Evolutionary conservation across 2,888 invertebrate species (phyloP).

Genomic region (Myathropa florea): DNA sequence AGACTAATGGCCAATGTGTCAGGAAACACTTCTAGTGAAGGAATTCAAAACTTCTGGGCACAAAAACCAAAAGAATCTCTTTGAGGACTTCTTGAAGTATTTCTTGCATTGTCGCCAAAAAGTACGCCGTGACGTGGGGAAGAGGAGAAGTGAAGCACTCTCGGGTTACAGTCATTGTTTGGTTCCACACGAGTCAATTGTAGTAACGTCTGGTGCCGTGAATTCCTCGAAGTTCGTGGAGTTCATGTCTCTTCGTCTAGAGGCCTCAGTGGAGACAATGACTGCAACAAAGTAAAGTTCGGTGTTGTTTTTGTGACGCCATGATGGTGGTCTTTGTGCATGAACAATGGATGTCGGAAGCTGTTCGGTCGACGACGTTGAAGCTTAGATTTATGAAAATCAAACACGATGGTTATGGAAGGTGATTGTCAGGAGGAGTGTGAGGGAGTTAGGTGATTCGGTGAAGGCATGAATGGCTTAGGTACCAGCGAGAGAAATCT

Average conservation of each 20-base stretch:
- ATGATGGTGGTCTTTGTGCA: not conserved
- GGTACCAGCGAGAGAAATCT: not conserved
- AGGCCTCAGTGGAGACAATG: not conserved
- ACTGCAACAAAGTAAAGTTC: not conserved
- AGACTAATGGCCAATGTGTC: constrained; percentile 34
- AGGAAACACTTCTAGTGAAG: constrained; percentile 36
- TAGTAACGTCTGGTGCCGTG: constrained; percentile 18
- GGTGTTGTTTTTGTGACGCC: not conserved
- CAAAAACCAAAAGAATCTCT: constrained; percentile 40
- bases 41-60: constrained; percentile 45
- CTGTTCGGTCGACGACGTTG: not conserved
- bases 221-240: constrained; percentile 51
- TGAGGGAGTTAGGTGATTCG: not conserved
- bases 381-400: not conserved
- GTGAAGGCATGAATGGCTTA: not conserved
- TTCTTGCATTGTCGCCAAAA: constrained; percentile 3
- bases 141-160: not conserved
- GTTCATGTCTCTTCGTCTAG: constrained; percentile 50
- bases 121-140: not conserved
- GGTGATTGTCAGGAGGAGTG: not conserved
- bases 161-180: constrained; percentile 12
- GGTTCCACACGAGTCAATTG: constrained; percentile 40
- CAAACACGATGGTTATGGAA: not conserved
- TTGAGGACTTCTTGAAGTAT: constrained; percentile 23
- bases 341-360: not conserved